These are phyloP conservation scores for Lasioglossum malachurum DNA, from an alignment of 2,888 invertebrate genomes.

Conservation along the genomic window DNA sequence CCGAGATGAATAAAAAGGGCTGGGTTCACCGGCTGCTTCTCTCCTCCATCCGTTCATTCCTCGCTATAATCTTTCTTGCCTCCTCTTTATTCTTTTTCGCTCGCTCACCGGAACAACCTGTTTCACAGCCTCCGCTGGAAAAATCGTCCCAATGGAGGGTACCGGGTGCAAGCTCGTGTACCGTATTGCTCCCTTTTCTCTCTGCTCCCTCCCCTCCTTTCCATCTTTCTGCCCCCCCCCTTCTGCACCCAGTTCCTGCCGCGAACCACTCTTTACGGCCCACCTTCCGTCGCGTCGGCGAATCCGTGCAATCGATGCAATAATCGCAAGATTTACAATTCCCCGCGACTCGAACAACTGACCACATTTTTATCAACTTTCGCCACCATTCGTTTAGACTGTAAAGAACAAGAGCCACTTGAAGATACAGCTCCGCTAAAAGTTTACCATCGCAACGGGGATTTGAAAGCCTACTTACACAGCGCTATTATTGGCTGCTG, in stretches of 20 bases:
- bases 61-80: conserved; percentile 54
- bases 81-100: conserved; percentile 53
- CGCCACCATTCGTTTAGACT: no score
- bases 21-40: conserved; percentile 33
- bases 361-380: neutral
- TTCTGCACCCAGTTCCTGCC: neutral
- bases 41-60: conserved; percentile 51
- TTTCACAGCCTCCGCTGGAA: conserved; percentile 70
- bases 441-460: no score
- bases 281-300: neutral
- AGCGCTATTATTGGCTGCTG: no score
- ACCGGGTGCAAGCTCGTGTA: conserved; percentile 52
- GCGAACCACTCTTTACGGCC: neutral
- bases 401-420: no score
- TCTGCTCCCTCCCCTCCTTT: neutral
- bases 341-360: conserved; percentile 24
- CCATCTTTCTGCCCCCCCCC: neutral
- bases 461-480: no score
- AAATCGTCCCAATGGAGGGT: conserved; percentile 65
- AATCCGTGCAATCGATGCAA: conserved; percentile 24
- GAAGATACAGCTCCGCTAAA: no score
- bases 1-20: conserved; percentile 61
- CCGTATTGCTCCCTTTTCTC: conserved; percentile 37
- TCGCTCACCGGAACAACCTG: conserved; percentile 71
- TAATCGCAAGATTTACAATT: conserved; percentile 54